A percentile compares a stretch with the other conserved stretches of the same genome.
Conservation (phyloP, 2,888 invertebrate species). For the Augochlorella aurata region DNA sequence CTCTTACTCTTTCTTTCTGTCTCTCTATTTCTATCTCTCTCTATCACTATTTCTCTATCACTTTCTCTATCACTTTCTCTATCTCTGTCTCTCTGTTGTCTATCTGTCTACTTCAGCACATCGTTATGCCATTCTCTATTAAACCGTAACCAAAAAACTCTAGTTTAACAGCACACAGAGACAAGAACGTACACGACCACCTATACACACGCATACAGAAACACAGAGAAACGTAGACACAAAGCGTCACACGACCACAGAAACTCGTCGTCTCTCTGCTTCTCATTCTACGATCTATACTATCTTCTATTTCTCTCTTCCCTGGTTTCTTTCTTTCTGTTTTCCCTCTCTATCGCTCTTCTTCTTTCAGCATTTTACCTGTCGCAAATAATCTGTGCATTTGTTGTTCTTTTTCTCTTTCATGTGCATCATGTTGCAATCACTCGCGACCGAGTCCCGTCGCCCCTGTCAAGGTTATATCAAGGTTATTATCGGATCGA, state of each 20-base stretch:
- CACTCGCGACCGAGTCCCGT: constrained; percentile 6
- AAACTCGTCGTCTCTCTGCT: constrained; percentile 42
- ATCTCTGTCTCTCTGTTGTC: constrained; percentile 49
- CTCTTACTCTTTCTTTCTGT: constrained; percentile 46
- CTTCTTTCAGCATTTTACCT: constrained; percentile 55
- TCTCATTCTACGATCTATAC: constrained; percentile 48
- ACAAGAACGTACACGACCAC: background rate
- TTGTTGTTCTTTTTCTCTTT: constrained; percentile 20
- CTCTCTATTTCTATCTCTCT: constrained; percentile 46
- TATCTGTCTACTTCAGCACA: constrained; percentile 59
- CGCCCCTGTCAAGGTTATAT: no score
- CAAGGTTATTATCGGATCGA: no score
- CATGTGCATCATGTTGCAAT: constrained; percentile 31
- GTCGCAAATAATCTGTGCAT: constrained; percentile 58
- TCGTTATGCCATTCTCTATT: constrained; percentile 58
- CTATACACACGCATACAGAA: constrained; percentile 24
- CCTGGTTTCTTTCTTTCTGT: constrained; percentile 36
- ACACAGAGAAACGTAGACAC: constrained; percentile 37
- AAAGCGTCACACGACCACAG: constrained; percentile 57
- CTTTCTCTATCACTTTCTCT: constrained; percentile 46
- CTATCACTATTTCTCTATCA: constrained; percentile 47
- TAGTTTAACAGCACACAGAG: constrained; percentile 39
- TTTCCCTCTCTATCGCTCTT: constrained; percentile 43
- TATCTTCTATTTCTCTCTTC: constrained; percentile 48
- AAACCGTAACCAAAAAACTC: constrained; percentile 49